A percentile compares a stretch with the other conserved stretches of the same genome.
phyloP scores from a whole-genome alignment of 2,888 invertebrate genomes.

The Hirudinaria manillensis region DNA sequence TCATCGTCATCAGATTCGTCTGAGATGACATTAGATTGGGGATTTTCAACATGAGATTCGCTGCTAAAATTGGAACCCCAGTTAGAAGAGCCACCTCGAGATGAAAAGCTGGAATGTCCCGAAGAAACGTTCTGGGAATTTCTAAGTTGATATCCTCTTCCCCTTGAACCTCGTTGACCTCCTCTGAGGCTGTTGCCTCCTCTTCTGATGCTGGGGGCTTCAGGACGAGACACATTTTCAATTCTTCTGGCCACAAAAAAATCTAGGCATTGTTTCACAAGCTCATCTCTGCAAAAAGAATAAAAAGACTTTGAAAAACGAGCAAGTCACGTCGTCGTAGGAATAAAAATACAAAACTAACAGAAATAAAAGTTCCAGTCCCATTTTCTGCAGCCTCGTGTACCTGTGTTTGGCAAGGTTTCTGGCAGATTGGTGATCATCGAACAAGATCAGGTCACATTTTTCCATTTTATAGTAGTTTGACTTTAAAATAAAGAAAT shows the following conservation, averaged over 20 bases:
- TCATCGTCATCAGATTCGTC: not conserved
- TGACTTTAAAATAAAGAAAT: too few relatives aligned
- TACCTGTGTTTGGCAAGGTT: conserved; percentile 17
- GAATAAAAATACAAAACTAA: conserved; percentile 2
- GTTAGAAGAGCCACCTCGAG: too few relatives aligned
- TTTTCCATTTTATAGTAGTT: not conserved
- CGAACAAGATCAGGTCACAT: conserved; percentile 20
- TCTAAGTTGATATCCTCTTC: too few relatives aligned
- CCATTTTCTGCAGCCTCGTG: conserved; percentile 28
- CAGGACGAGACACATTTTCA: not conserved
- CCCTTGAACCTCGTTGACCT: too few relatives aligned
- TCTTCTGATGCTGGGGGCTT: too few relatives aligned
- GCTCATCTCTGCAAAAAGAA: not conserved
- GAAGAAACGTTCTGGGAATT: not conserved
- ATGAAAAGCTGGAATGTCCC: not conserved
- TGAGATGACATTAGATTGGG: not conserved
- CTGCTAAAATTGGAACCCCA: too few relatives aligned
- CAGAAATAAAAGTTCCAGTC: not conserved
- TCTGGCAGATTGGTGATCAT: not conserved
- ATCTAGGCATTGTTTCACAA: conserved; percentile 12
- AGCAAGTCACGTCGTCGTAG: not conserved
- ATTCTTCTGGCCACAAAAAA: conserved; percentile 17
- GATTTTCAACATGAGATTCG: not conserved
- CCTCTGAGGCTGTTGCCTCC: too few relatives aligned
- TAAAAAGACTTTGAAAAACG: not conserved